These are phyloP conservation scores for Coryphaenoides rupestris DNA, from an alignment of 2,113 vertebrate genomes.

Conservation along the genomic window DNA sequence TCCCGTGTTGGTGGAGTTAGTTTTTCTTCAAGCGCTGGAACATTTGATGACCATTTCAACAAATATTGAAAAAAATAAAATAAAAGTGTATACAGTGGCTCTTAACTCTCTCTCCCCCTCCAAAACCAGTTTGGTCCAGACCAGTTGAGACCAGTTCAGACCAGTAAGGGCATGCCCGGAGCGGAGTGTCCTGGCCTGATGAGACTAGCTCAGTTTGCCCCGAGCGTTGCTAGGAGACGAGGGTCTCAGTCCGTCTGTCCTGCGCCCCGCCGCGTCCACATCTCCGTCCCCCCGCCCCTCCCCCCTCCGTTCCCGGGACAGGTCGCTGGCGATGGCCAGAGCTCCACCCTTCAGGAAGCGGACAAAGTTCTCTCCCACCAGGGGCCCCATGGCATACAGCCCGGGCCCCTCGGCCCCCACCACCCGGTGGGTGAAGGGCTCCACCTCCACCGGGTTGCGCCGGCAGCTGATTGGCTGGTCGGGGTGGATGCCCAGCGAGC, in stretches of 20 bases:
- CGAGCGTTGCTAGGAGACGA: too few species aligned
- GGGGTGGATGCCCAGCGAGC: conserved; percentile 39
- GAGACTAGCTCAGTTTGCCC: background rate
- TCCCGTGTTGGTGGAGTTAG: too few species aligned
- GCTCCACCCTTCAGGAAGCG: conserved; percentile 78
- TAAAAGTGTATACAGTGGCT: background rate
- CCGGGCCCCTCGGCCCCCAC: conserved; percentile 53
- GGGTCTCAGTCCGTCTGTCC: conserved; percentile 6
- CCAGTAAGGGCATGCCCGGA: background rate
- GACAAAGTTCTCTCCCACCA: conserved; percentile 81
- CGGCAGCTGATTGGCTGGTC: conserved; percentile 67
- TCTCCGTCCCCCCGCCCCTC: background rate
- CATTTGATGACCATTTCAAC: too few species aligned
- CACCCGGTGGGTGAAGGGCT: conserved; percentile 69
- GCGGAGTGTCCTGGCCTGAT: background rate
- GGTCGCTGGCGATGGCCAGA: conserved; percentile 67
- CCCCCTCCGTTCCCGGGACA: conserved; percentile 47
- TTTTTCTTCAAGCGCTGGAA: too few species aligned
- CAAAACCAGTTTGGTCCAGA: background rate
- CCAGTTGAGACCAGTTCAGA: background rate
- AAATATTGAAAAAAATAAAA: too few species aligned
- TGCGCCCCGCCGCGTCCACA: background rate
- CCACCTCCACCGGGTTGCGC: conserved; percentile 71
- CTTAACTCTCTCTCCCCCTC: background rate
- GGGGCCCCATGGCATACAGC: conserved; percentile 77